phyloP scores from a whole-genome alignment of 2,888 invertebrate species.

The Nezara viridula region DNA sequence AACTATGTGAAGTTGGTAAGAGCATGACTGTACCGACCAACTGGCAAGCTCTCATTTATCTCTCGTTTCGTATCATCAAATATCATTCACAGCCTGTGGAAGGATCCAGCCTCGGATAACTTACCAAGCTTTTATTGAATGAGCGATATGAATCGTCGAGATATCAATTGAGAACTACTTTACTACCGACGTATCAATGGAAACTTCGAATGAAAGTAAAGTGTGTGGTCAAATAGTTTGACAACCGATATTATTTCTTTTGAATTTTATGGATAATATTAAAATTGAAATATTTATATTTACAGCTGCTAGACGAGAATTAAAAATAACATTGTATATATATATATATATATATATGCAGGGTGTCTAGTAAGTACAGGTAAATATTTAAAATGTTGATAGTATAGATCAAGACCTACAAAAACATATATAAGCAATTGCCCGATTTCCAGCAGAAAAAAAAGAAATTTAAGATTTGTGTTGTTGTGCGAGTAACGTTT shows the following conservation, averaged over 20 bases:
- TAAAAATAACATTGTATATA: no score
- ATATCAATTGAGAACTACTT: neutral
- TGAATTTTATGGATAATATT: neutral
- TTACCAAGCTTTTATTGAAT: neutral
- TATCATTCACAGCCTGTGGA: neutral
- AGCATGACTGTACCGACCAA: neutral
- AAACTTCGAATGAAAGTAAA: neutral
- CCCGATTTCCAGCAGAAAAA: no score
- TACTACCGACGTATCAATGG: neutral
- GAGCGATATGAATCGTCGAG: neutral
- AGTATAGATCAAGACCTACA: no score
- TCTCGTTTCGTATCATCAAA: slow-evolving; percentile 45
- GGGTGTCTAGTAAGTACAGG: no score
- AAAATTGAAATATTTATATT: no score
- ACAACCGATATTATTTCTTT: neutral
- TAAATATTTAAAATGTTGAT: no score
- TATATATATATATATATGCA: no score
- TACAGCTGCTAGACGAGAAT: no score
- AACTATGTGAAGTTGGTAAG: neutral
- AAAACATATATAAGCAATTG: no score
- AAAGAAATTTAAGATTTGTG: no score
- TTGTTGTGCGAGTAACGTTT: no score
- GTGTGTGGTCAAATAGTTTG: neutral
- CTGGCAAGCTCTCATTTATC: neutral
- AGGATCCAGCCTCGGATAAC: neutral